Evolutionary conservation across 2,797 vertebrate species (phyloP).

Genomic region (Poeciliopsis paucimaculata): DNA sequence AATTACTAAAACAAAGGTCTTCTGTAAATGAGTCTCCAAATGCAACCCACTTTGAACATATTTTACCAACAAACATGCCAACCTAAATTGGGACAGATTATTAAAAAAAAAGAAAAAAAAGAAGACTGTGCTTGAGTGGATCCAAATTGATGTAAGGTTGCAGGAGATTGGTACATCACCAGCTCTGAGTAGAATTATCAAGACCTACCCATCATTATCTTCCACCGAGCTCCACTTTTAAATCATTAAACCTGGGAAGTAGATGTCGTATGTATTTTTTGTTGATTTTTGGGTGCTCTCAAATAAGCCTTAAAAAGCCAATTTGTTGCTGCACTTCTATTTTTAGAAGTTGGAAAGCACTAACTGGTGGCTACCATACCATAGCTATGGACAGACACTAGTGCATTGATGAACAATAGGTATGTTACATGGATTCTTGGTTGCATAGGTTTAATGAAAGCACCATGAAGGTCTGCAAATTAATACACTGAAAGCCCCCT

Average conservation of each 20-base stretch:
- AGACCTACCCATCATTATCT: neutral
- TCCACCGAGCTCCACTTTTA: neutral
- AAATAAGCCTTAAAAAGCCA: neutral
- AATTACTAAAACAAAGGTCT: neutral
- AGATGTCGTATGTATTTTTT: neutral
- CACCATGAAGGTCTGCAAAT: neutral
- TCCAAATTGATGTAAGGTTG: neutral
- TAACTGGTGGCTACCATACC: neutral
- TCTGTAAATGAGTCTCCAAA: neutral
- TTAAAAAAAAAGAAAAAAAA: neutral
- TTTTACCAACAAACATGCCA: neutral
- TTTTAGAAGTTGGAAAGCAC: neutral
- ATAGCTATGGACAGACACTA: neutral
- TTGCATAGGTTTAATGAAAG: neutral
- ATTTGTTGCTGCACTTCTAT: neutral
- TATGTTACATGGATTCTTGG: neutral
- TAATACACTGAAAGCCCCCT: neutral
- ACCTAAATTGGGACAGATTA: neutral
- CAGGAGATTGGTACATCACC: neutral
- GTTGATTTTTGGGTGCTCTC: neutral
- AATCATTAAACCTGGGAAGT: neutral
- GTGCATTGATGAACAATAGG: neutral
- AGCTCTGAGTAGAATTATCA: neutral
- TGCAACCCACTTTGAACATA: neutral
- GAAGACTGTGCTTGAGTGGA: neutral